Percentiles rank a stretch among this genome's conserved stretches.
Conservation (phyloP, 2,113 vertebrate species). For the Nibea albiflora region DNA sequence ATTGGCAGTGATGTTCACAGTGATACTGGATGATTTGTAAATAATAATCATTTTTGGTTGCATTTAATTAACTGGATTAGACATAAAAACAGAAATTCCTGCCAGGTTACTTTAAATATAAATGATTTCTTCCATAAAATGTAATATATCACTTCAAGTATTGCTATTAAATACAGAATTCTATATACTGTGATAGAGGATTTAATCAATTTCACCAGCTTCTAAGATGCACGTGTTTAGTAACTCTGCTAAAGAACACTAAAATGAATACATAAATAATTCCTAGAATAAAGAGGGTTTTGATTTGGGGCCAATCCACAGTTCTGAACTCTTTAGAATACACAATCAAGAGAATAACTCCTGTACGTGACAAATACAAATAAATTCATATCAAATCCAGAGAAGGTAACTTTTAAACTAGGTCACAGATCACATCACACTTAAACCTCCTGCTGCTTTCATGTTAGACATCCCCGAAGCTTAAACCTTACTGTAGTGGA, state of each 20-base stretch:
- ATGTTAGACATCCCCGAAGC: background rate
- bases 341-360: background rate
- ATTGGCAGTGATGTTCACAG: background rate
- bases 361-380: background rate
- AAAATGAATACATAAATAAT: background rate
- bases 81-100: background rate
- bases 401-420: background rate
- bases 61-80: background rate
- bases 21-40: background rate
- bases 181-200: background rate
- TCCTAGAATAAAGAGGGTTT: background rate
- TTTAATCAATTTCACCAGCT: background rate
- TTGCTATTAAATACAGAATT: background rate
- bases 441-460: background rate
- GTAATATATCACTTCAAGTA: background rate
- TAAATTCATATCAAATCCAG: background rate
- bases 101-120: background rate
- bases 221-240: no score
- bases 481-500: background rate
- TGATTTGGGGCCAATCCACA: background rate
- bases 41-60: background rate
- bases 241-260: background rate
- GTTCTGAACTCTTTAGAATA: background rate
- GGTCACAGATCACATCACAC: background rate
- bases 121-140: background rate